A percentile compares a stretch with the other conserved stretches of the same genome.
Evolutionary conservation across 2,888 invertebrate species (phyloP).

Genomic region (Nemotelus nigrinus): DNA sequence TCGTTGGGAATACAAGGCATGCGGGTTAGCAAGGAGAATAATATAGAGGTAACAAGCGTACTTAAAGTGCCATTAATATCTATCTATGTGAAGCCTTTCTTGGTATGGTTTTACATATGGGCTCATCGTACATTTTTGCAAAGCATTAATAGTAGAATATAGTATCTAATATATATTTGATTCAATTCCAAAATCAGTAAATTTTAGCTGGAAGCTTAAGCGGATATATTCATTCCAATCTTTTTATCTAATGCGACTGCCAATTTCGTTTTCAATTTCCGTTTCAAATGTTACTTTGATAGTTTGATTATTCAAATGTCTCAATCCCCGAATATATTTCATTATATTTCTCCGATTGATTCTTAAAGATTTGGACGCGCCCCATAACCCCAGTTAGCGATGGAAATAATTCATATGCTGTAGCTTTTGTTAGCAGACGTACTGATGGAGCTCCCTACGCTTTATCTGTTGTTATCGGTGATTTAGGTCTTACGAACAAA

Average conservation of each 20-base stretch:
- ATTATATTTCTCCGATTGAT: slow-evolving; percentile 8
- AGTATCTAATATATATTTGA: too few relatives aligned
- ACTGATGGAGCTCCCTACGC: slow-evolving; percentile 63
- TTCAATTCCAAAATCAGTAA: too few relatives aligned
- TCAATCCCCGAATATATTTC: background rate
- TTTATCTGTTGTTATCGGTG: slow-evolving; percentile 57
- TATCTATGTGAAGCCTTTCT: too few relatives aligned
- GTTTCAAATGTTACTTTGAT: background rate
- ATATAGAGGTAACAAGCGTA: slow-evolving; percentile 58
- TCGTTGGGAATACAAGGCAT: slow-evolving; percentile 72
- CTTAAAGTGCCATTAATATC: too few relatives aligned
- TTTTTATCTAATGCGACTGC: too few relatives aligned
- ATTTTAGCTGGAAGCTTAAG: too few relatives aligned
- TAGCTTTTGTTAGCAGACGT: slow-evolving; percentile 65
- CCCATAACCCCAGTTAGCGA: slow-evolving; percentile 61
- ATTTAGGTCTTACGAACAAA: slow-evolving; percentile 60
- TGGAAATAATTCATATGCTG: slow-evolving; percentile 65
- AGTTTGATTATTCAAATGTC: background rate
- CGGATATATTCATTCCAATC: too few relatives aligned
- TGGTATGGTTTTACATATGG: too few relatives aligned
- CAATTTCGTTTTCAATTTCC: background rate
- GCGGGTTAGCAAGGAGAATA: slow-evolving; percentile 63
- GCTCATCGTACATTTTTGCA: too few relatives aligned
- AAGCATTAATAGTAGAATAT: too few relatives aligned
- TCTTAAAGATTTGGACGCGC: slow-evolving; percentile 64